Evolutionary conservation across 2,888 invertebrate genomes (phyloP), one percentile per base, ranked within the genome.

Genomic region (Timandra comae): DNA sequence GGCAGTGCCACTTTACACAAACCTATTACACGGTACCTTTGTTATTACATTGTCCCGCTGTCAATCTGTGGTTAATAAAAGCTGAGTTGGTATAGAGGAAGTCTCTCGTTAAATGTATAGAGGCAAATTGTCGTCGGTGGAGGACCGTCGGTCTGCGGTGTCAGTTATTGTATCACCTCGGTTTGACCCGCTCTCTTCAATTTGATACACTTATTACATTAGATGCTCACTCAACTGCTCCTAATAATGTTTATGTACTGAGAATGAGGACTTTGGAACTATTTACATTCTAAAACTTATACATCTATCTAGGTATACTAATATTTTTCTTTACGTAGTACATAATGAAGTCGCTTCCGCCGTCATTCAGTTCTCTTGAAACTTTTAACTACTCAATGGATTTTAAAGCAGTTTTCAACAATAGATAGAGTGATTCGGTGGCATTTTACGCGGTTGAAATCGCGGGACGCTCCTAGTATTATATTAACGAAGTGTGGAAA

Each of bases 41-140:
- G 24, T 11, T 7, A 11, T 25, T 8, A 4, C 16, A 31, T 41
- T 29, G 34, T 33, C 50, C 53, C 38, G 35, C 36, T 36, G 41
- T 45, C 41, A 45, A 49, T 50, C 45, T 45, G 38, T 41, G 27
- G 32, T 37, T 40, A 45, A 40, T 46, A 41, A 38, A 46, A 33
- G 42, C 35, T 35, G 43, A 47, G 32, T 30, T 34, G 38, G 38
- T 41, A 37, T 40, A 36, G 48, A 74, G 78, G 77, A 77, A 67
- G 68, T 61, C 34, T 41, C 62, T 65, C 44, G 62, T 69, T 67
- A 73, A 73, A 69, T 59, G 69, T 68, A 66, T 71, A 52, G 63
- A 43, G 45, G 49, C 60, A 66, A 72, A 66, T 74, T 73, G 69
- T 46, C 53, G 51, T 34, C 20, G n/a, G n/a, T n/a, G n/a, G n/a